Evolutionary conservation across 2,888 invertebrate species (phyloP), one percentile per base, ranked within the genome.

Genomic region (Brachyopa scutellaris): DNA sequence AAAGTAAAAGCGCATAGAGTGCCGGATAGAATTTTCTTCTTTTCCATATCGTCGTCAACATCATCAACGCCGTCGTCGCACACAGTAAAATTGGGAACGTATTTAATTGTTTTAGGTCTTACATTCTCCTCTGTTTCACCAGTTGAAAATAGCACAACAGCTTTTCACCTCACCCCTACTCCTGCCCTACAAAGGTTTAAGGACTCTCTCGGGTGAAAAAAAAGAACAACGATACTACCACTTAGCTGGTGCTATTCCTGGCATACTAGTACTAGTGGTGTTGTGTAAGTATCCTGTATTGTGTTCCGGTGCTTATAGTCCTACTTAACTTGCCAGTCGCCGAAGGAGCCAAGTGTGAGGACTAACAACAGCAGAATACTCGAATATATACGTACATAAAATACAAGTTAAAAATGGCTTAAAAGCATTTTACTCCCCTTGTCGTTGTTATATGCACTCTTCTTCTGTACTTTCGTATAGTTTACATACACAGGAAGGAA

Each of bases 41-140:
- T 31, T 29, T 7, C 9, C 21, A 11, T 15, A 8, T 40, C 40
- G 15, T 40, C 40, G 15, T 15, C 13, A 4, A 0, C 11, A 31
- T 29, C n/a, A 17, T 31, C 51, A 6, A 5, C 6, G 3, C 6
- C 51, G 11, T 17, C 36, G 9, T 31, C 53, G 15, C 42, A 47
- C 61, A 57, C 53, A 51, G 29, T 11, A 31, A 72, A 77, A 77
- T 72, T 66, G 66, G 70, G 77, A 15, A 77, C 77, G 61, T 47
- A 82, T 82, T 77, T 82, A 82, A 82, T 82, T 82, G 77, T 82
- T 77, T 77, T 66, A 77, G 40, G 38, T 77, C 55, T 82, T 36
- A 72, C 66, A 72, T 59, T 70, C 66, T 61, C 19, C 45, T 13
- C 70, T 72, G 47, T 29, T 77, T 66, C 29, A 51, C 19, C 11